Base-by-base conservation (phyloP, 2,113 vertebrate species). In the Muntiacus reevesi region DNA sequence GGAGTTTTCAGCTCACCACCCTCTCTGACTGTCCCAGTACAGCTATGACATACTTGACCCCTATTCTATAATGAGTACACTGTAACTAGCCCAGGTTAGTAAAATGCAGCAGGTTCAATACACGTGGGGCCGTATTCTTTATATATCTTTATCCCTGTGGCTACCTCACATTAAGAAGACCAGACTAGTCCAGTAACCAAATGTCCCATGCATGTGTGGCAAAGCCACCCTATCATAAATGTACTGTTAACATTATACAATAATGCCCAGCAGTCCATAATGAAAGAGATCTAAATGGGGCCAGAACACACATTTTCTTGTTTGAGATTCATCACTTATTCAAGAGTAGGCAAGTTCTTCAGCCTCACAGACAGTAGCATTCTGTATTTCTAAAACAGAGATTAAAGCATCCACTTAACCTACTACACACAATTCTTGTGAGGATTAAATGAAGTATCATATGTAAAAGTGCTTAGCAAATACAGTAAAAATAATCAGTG, bases 401-500 rank as follows among this genome's bases (percentile, higher is more conserved):
- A 43, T 12, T 23, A 19, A 86, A 62, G 62, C 62, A 67, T 5
- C 15, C n/a, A 52, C 50, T 93, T 91, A 62, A 74, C 19, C 50
- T 28, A 50, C 40, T 33, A n/a, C 47, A 28, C 4, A 55, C 33
- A 54, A 87, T 1, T 54, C 1, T 12, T 55, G 17, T 36, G n/a
- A 78, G 33, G 17, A 82, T n/a, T 43, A 83, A 97, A 93, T 47
- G 21, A 94, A 92, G 45, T 40, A 52, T 28, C 23, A 25, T 15
- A 45, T 10, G 23, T 30, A 36, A 47, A 76, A 54, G 6, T 84
- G 74, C 21, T 93, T n/a, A 62, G 57, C 54, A 89, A 89, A 79
- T 87, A 79, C 5, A 50, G 86, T 79, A 59, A 92, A 91, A 93
- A 91, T 7, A 74, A 71, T 62, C 82, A 62, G 9, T 27, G 84